Evolutionary conservation across 2,797 vertebrate genomes (phyloP).

Genomic region (Brachyrhaphis roseni): DNA sequence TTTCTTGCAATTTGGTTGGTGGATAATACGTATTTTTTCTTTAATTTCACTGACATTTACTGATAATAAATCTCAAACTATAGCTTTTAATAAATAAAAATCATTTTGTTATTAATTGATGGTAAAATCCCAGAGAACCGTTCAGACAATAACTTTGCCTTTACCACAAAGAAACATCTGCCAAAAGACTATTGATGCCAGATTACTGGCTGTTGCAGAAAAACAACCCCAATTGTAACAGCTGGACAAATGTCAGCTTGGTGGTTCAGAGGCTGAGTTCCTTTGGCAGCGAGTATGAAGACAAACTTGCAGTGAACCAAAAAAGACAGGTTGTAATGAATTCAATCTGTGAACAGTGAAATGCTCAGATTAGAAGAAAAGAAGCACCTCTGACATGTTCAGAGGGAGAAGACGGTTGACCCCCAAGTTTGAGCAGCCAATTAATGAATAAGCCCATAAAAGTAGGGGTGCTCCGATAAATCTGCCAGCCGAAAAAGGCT

Average conservation of each 20-base stretch:
- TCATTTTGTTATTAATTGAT: not conserved
- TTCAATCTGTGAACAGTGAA: not conserved
- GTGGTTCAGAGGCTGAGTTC: constrained; percentile 2
- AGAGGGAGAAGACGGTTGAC: not conserved
- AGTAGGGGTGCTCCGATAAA: not conserved
- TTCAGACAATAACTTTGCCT: not conserved
- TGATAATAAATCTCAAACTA: not conserved
- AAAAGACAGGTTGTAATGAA: not conserved
- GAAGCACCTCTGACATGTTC: not conserved
- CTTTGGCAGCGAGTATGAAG: not conserved
- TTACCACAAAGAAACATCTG: not conserved
- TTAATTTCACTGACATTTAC: not conserved
- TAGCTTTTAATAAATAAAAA: not conserved
- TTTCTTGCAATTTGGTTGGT: not conserved
- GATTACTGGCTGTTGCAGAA: not conserved
- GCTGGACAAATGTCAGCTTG: not conserved
- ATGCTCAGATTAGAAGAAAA: not conserved
- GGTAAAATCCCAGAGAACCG: not conserved
- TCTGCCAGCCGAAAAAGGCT: too few species aligned
- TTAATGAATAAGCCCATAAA: not conserved
- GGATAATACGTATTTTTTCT: not conserved
- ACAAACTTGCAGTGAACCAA: not conserved
- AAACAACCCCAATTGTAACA: not conserved
- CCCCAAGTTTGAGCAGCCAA: not conserved
- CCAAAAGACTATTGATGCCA: not conserved